Conservation (phyloP, 2,797 vertebrate genomes). For the Melanotaenia boesemani region DNA sequence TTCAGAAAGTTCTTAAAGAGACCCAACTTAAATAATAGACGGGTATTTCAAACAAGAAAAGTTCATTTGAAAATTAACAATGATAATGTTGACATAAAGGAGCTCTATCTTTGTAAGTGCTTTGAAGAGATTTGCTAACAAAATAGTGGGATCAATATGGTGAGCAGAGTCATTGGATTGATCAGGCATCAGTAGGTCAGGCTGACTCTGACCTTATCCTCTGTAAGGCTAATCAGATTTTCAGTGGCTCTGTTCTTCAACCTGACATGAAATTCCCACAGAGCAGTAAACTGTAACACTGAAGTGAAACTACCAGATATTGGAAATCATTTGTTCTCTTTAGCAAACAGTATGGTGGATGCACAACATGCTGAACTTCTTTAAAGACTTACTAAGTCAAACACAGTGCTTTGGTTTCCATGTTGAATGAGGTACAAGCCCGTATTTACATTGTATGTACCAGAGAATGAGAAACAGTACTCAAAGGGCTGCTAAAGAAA, state of each 20-base stretch:
- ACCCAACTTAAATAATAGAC: background rate
- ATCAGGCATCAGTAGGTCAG: conserved; percentile 56
- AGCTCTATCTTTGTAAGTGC: background rate
- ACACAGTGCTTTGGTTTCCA: background rate
- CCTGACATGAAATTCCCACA: conserved; percentile 40
- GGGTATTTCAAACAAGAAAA: background rate
- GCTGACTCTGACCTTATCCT: conserved; percentile 57
- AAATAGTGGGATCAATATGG: conserved; percentile 9
- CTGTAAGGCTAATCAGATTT: conserved; percentile 47
- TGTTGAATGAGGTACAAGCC: background rate
- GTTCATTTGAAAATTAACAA: conserved; percentile 1
- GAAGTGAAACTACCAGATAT: conserved; percentile 45
- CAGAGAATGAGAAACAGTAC: background rate
- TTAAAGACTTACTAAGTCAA: conserved; percentile 19
- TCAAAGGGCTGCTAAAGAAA: background rate
- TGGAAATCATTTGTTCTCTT: conserved; percentile 72
- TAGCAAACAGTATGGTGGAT: conserved; percentile 25
- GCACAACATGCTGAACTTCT: conserved; percentile 8
- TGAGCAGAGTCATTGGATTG: conserved; percentile 39
- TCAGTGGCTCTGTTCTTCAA: conserved; percentile 20
- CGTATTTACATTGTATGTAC: background rate
- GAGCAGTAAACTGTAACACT: conserved; percentile 50
- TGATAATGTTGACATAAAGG: background rate
- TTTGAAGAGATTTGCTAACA: background rate
- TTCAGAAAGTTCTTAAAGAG: background rate